Evolutionary conservation across 2,113 vertebrate species (phyloP).

Genomic region (Passer montanus): DNA sequence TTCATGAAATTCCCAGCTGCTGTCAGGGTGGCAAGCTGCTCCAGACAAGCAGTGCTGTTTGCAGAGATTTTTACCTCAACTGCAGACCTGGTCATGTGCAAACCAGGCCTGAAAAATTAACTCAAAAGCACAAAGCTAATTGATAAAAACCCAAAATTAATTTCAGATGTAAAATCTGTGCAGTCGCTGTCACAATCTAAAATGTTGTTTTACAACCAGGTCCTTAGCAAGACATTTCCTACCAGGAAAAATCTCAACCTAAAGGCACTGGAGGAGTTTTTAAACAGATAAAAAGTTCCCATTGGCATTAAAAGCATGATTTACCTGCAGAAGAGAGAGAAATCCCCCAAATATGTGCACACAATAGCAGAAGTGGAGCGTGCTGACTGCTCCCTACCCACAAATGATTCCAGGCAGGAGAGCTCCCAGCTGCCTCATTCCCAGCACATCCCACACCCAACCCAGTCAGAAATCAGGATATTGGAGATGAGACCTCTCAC

Average conservation of each 20-base stretch:
- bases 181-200: neutral
- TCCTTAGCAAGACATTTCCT: neutral
- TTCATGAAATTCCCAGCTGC: neutral
- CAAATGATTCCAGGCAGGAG: neutral
- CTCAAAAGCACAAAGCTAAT: neutral
- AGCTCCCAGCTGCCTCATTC: neutral
- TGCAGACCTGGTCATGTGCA: neutral
- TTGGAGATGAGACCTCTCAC: neutral
- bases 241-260: neutral
- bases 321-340: neutral
- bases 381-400: neutral
- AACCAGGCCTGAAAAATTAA: neutral
- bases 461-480: neutral
- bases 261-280: neutral
- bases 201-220: neutral
- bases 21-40: neutral
- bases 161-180: neutral
- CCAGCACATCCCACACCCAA: neutral
- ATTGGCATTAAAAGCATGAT: neutral
- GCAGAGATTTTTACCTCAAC: neutral
- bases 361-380: neutral
- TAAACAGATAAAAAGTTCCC: neutral
- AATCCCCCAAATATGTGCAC: neutral
- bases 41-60: accelerated
- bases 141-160: neutral